Percentiles rank a stretch among this genome's conserved stretches.
These are phyloP conservation scores for Puntigrus tetrazona DNA, from an alignment of 2,113 vertebrate genomes.

Conservation along the genomic window DNA sequence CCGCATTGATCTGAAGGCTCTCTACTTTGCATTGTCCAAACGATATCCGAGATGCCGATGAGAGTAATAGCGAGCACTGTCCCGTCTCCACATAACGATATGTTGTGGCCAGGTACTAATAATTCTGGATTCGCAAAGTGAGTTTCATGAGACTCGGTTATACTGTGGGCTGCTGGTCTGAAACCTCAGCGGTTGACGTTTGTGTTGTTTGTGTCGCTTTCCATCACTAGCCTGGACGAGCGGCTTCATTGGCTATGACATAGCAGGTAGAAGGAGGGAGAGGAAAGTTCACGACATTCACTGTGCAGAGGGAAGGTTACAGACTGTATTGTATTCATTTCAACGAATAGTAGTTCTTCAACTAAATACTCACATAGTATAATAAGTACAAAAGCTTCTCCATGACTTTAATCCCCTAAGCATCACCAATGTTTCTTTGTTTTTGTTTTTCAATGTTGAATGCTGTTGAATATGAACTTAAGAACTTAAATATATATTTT, in stretches of 20 bases:
- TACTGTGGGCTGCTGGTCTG: slow-evolving; percentile 65
- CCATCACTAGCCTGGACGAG: slow-evolving; percentile 59
- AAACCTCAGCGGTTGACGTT: slow-evolving; percentile 68
- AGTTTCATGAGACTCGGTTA: slow-evolving; percentile 63
- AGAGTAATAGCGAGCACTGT: slow-evolving; percentile 72
- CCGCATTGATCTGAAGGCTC: slow-evolving; percentile 84
- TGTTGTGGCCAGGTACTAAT: slow-evolving; percentile 83
- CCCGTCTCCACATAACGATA: slow-evolving; percentile 71
- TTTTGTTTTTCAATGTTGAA: not conserved
- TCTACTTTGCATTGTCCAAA: slow-evolving; percentile 76
- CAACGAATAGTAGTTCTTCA: not conserved
- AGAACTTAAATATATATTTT: too few species aligned
- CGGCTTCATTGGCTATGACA: slow-evolving; percentile 58
- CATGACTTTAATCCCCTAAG: not conserved
- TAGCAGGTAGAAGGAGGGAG: slow-evolving; percentile 45
- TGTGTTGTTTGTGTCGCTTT: slow-evolving; percentile 60
- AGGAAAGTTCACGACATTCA: slow-evolving; percentile 30
- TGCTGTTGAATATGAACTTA: too few species aligned
- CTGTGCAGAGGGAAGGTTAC: slow-evolving; percentile 2
- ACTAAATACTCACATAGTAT: not conserved
- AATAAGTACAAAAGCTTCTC: not conserved
- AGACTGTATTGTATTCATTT: not conserved
- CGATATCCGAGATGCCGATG: slow-evolving; percentile 81
- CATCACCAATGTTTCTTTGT: not conserved
- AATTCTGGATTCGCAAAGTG: slow-evolving; percentile 75